Conservation (phyloP, 1,140 invertebrate species). For the Aphis gossypii region DNA sequence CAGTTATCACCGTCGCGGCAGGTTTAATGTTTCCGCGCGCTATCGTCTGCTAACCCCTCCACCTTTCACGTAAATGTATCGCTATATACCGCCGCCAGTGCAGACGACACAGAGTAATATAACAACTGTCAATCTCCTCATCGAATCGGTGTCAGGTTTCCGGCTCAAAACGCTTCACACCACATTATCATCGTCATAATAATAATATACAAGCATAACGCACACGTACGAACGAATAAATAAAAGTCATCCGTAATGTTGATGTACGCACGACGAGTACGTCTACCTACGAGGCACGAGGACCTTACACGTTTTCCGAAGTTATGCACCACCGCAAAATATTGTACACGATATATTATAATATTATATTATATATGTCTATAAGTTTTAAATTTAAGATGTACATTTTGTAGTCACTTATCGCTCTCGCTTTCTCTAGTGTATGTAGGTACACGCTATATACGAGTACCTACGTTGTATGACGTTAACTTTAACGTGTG, state of each 20-base stretch:
- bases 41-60: not conserved
- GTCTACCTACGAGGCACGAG: not conserved
- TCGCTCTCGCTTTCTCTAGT: not conserved
- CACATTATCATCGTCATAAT: not conserved
- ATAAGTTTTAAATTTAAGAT: not conserved
- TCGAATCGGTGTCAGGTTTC: conserved; percentile 47
- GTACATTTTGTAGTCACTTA: not conserved
- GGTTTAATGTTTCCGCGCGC: not conserved
- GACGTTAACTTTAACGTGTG: not conserved
- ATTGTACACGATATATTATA: not conserved
- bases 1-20: conserved; percentile 42
- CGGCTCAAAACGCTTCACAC: not conserved
- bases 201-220: not conserved
- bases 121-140: conserved; percentile 30
- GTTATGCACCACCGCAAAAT: not conserved
- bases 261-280: not conserved
- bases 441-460: not conserved
- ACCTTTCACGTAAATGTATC: not conserved
- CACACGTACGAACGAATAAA: not conserved
- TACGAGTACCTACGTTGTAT: not conserved
- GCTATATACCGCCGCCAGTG: no score
- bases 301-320: not conserved
- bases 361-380: not conserved
- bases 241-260: not conserved
- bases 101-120: not conserved